Conservation (phyloP, 2,113 vertebrate genomes). For the Muscicapa adusta region DNA sequence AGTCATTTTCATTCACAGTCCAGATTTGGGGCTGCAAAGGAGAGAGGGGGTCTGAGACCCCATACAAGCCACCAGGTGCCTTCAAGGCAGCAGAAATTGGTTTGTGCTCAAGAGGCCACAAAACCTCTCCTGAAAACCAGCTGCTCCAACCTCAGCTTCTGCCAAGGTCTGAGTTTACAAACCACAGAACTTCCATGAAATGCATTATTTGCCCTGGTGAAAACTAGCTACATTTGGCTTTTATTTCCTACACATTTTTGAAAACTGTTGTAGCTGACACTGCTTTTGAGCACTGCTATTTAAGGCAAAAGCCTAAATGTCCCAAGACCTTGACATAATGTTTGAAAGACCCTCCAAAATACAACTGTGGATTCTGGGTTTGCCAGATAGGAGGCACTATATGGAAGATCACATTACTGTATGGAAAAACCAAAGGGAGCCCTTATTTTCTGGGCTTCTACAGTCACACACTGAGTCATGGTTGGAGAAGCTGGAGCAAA, state of each 20-base stretch:
- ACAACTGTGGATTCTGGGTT: neutral
- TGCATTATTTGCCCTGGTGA: neutral
- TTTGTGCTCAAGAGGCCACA: neutral
- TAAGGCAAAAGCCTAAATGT: neutral
- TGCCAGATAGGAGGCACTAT: neutral
- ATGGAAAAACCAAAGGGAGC: neutral
- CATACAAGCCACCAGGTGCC: neutral
- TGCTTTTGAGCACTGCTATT: neutral
- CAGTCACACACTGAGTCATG: neutral
- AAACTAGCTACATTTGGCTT: neutral
- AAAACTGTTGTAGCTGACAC: neutral
- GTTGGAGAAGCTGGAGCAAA: neutral
- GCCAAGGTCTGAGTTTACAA: neutral
- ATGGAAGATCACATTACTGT: neutral
- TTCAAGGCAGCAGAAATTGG: neutral
- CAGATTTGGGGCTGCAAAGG: neutral
- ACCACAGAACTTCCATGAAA: neutral
- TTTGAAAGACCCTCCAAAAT: neutral
- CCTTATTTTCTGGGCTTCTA: neutral
- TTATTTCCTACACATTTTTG: neutral
- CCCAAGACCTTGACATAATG: neutral
- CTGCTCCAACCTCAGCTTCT: neutral
- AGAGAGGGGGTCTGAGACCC: neutral
- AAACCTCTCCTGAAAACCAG: neutral
- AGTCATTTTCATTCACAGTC: neutral